A percentile compares a stretch with the other conserved stretches of the same genome.
Conservation (phyloP, 2,113 vertebrate species). For the Sigmodon hispidus region DNA sequence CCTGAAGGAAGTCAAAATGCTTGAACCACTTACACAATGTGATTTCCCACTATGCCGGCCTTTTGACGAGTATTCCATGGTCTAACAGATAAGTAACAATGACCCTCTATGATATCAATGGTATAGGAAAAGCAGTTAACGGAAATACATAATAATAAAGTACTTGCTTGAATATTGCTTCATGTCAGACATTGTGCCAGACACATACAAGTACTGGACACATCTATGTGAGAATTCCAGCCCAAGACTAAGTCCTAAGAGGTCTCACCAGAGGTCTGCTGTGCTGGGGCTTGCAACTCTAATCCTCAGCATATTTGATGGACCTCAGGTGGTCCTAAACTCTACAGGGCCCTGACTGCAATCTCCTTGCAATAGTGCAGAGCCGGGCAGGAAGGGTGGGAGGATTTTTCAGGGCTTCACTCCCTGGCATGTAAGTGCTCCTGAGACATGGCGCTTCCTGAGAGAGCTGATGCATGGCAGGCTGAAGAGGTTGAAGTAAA, state of each 20-base stretch:
- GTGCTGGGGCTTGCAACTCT: fast-evolving
- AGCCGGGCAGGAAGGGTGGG: neutral
- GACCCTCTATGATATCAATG: neutral
- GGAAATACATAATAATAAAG: neutral
- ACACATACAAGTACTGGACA: too few relatives aligned
- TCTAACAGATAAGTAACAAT: neutral
- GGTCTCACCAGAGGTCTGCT: neutral
- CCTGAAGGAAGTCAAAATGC: neutral
- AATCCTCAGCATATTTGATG: neutral
- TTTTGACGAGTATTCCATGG: neutral
- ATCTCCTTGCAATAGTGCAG: neutral
- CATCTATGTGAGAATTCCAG: neutral
- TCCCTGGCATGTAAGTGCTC: neutral
- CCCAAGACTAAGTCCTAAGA: neutral
- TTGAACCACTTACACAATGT: neutral
- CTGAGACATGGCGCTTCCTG: neutral
- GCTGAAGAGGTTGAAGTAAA: neutral
- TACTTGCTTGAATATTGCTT: neutral
- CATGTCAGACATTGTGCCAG: neutral
- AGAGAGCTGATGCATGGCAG: neutral
- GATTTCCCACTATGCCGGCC: neutral
- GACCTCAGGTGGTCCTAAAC: neutral
- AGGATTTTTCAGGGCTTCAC: neutral
- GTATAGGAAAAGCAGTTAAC: neutral
- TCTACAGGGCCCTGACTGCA: neutral